Evolutionary conservation across 2,113 vertebrate genomes (phyloP), one percentile per base, ranked within the genome.

Genomic region (Eublepharis macularius): DNA sequence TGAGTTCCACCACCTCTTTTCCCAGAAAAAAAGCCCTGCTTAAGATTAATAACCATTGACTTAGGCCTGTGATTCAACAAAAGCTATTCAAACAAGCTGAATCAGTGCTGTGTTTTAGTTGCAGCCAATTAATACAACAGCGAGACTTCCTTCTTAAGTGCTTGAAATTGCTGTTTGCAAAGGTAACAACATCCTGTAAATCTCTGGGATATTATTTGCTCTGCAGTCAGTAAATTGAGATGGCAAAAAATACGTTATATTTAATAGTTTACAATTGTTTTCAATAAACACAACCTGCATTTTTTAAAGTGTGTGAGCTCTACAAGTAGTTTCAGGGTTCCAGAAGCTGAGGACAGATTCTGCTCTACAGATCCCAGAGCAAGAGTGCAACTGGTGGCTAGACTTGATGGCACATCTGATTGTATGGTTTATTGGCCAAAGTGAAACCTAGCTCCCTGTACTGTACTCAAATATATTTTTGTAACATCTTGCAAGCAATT

Each of bases 41-140:
- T 94, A 85, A 63, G 94, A 93, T 94, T 89, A 94, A 90, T 87
- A 94, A 94, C 57, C 91, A 9, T 17, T 65, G 88, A 89, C 88
- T 93, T 88, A 87, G 82, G 92, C 76, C 41, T 83, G 72, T 81
- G 85, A 86, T 87, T 94, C 85, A 95, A 93, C 14, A 91, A 93
- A 80, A 90, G n/a, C 51, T 80, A 93, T 91, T 93, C 63, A 91
- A 92, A 90, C 47, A 72, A 51, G 90, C 72, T 82, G 82, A 94
- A 68, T 4, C 2, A 94, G 77, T 66, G 84, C 36, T 86, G 65
- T 89, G 17, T 83, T 94, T 93, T 91, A 69, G 26, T 83, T 92
- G 86, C 93, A 90, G 84, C 80, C 80, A 92, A 93, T 93, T 93
- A 92, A 93, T 91, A 84, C 87, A 89, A 76, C 45, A 90, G 4